Evolutionary conservation across 2,888 invertebrate species (phyloP).

Genomic region (Hirtodrosophila duncani): DNA sequence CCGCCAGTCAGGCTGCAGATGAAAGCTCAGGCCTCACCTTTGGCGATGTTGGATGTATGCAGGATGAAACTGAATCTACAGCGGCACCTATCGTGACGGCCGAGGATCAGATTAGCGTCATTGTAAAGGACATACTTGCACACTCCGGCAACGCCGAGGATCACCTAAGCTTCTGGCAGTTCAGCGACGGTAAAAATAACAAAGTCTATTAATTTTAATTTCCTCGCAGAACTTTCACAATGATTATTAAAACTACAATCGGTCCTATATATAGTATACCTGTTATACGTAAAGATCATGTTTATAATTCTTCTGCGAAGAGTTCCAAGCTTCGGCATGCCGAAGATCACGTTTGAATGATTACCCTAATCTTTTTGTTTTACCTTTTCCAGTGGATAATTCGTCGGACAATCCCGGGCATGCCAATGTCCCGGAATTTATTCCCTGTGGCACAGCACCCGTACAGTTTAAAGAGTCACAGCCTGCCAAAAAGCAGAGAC

Average conservation of each 20-base stretch:
- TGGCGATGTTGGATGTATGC: slow-evolving; percentile 1
- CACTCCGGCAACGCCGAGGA: slow-evolving; percentile 52
- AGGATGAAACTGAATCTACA: too few species aligned
- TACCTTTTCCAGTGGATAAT: slow-evolving; percentile 46
- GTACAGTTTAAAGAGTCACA: slow-evolving; percentile 39
- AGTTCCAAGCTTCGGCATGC: neutral
- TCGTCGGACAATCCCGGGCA: slow-evolving; percentile 31
- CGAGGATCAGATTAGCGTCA: slow-evolving; percentile 59
- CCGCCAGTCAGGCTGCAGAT: neutral
- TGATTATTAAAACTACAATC: too few species aligned
- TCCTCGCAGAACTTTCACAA: too few species aligned
- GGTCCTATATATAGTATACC: too few species aligned
- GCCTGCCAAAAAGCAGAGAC: slow-evolving; percentile 39
- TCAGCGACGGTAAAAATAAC: slow-evolving; percentile 56
- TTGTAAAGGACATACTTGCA: slow-evolving; percentile 59
- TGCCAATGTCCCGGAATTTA: slow-evolving; percentile 7
- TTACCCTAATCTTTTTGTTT: neutral
- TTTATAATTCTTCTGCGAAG: too few species aligned
- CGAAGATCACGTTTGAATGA: slow-evolving; percentile 2
- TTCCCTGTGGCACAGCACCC: slow-evolving; percentile 14
- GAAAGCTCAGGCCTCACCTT: slow-evolving; percentile 4
- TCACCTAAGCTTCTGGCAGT: slow-evolving; percentile 55
- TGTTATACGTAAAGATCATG: too few species aligned
- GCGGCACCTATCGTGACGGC: slow-evolving; percentile 22
- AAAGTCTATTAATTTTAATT: too few species aligned